Evolutionary conservation across 2,888 invertebrate species (phyloP).

Genomic region (Caradrina kadenii): DNA sequence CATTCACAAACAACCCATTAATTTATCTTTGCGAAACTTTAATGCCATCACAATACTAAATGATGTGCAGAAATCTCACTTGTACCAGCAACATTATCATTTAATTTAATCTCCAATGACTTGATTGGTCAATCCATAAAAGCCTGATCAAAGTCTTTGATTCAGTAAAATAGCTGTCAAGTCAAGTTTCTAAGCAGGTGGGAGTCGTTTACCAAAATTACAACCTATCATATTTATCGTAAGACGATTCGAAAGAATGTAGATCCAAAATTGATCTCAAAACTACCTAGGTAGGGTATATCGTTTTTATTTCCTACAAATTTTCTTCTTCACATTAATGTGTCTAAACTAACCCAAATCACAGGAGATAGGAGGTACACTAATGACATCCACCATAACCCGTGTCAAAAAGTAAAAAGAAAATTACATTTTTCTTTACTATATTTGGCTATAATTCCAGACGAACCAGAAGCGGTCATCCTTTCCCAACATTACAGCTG

Average conservation of each 20-base stretch:
- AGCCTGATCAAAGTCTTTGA: neutral
- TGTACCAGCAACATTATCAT: neutral
- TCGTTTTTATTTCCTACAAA: neutral
- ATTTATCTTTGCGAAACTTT: conserved; percentile 23
- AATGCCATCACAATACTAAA: neutral
- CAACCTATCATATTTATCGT: no score
- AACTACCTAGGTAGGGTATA: neutral
- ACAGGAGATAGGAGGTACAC: neutral
- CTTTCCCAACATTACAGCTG: neutral
- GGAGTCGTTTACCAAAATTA: no score
- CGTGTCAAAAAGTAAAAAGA: conserved; percentile 19
- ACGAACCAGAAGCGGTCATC: neutral
- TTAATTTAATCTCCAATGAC: neutral
- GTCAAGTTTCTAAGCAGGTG: neutral
- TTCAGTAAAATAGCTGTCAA: no score
- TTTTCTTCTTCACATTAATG: neutral
- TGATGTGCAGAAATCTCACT: conserved; percentile 10
- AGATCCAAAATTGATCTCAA: no score
- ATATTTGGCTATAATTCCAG: conserved; percentile 3
- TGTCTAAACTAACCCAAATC: neutral
- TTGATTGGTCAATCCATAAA: neutral
- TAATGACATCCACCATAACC: conserved; percentile 16
- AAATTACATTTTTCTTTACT: neutral
- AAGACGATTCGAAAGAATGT: no score
- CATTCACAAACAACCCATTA: conserved; percentile 40